Base-by-base conservation (phyloP, 2,888 invertebrate species). In the Eilema caniola region DNA sequence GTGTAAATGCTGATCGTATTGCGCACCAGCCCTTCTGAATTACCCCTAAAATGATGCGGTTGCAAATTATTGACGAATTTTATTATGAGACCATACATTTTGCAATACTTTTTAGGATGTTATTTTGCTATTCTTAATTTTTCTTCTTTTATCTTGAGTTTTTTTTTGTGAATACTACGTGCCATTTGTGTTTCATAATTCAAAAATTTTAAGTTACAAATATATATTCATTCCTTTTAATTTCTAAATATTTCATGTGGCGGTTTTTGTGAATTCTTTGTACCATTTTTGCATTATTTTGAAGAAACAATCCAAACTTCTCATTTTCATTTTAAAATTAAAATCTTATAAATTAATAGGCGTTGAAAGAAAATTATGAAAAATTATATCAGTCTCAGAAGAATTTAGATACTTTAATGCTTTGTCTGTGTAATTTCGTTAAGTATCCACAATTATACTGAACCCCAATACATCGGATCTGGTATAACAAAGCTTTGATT, bases 1-100 rank as follows among this genome's bases (percentile, higher is more conserved):
- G 91, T 90, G 83, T 95, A 95, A 95, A 95, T 92, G 93, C 86
- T 86, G 88, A 89, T 94, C 93, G 93, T 92, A 94, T 94, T 90
- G 90, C 90, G 81, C 78, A 79, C 70, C 79, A 81, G 82, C 85
- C 85, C 83, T 82, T 80, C 83, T 72, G 71, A 69, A 73, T 82
- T 85, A 77, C 80, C 73, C 79, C 83, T 77, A 78, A 85, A 84
- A 80, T 79, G 83, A 84, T 86, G 86, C 77, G 86, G 86, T 86
- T 82, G 78, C 77, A 74, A 82, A 78, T 82, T 78, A 72, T 82
- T 76, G 78, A 80, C 73, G 75, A 80, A 81, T 76, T 72, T 74
- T 79, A 73, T 80, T 81, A 80, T 82, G 76, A 79, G 79, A 25
- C 66, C n/a, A 37, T 60, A 16, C 59, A 24, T 65, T 57, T 65